Evolutionary conservation across 2,888 invertebrate species (phyloP).

Genomic region (Gisinianus flammeolus): DNA sequence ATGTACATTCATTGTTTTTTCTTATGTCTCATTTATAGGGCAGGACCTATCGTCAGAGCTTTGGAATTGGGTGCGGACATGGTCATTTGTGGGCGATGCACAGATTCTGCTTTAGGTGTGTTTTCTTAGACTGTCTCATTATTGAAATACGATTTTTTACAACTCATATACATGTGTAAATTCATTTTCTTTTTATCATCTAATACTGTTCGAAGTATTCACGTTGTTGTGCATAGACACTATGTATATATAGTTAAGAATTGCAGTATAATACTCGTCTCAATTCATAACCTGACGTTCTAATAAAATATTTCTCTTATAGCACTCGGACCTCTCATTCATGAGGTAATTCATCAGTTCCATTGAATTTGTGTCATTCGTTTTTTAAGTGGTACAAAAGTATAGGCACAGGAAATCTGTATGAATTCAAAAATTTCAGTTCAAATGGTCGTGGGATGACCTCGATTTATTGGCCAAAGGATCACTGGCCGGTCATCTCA

Average conservation of each 20-base stretch:
- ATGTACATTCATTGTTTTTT: no score
- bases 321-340: conserved; percentile 63
- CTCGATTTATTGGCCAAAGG: conserved; percentile 63
- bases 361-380: conserved; percentile 7
- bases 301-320: no score
- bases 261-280: no score
- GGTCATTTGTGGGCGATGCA: conserved; percentile 65
- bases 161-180: no score
- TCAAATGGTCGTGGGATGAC: conserved; percentile 62
- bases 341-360: conserved; percentile 59
- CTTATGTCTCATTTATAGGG: conserved; percentile 59
- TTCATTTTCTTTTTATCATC: no score
- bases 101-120: conserved; percentile 63
- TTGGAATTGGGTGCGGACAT: conserved; percentile 63
- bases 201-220: no score
- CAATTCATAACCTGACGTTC: no score
- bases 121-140: no score
- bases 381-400: neutral
- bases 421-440: conserved; percentile 61
- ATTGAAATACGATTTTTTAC: no score
- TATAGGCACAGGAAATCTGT: conserved; percentile 1
- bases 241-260: no score
- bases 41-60: conserved; percentile 63
- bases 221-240: no score
- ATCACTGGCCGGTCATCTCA: conserved; percentile 65